Conservation (phyloP, 2,113 vertebrate genomes). For the Neolamprologus devosi region DNA sequence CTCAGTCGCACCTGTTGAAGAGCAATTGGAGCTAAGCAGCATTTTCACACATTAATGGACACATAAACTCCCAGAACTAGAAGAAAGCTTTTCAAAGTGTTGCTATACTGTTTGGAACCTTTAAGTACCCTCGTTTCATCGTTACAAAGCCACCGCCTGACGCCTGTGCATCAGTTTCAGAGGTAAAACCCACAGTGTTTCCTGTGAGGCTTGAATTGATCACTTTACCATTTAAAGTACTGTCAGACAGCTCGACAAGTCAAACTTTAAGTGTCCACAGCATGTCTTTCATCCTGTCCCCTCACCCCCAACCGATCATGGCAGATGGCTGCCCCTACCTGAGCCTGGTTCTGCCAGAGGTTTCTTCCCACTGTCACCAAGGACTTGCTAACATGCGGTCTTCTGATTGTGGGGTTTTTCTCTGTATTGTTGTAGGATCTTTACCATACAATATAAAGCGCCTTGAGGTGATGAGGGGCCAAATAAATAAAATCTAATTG, state of each 20-base stretch:
- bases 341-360: background rate
- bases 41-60: background rate
- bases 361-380: background rate
- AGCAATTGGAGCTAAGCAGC: background rate
- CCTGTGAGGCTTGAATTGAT: background rate
- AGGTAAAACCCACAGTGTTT: background rate
- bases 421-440: background rate
- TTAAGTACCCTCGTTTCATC: background rate
- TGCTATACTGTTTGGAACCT: background rate
- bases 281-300: background rate
- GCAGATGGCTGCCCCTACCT: background rate
- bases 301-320: background rate
- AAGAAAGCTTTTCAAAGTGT: background rate
- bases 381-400: background rate
- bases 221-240: background rate
- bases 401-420: background rate
- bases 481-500: fast-evolving
- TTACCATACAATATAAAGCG: background rate
- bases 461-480: fast-evolving
- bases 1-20: background rate
- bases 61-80: background rate
- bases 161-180: background rate
- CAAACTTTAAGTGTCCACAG: background rate
- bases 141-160: background rate
- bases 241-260: background rate